Evolutionary conservation across 2,888 invertebrate genomes (phyloP).

Genomic region (Nemotelus nigrinus): DNA sequence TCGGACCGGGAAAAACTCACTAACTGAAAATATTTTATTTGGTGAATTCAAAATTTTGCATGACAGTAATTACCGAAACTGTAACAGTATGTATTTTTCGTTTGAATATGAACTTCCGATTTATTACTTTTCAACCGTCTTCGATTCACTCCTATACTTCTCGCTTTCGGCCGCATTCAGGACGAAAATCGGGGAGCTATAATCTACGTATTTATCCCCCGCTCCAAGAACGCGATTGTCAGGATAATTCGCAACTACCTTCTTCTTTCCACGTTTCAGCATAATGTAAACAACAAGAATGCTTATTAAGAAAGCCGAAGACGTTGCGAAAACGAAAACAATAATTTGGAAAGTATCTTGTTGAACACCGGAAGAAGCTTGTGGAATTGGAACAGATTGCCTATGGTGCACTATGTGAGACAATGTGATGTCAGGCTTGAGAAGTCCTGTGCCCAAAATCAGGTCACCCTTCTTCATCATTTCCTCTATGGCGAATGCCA

Average conservation of each 20-base stretch:
- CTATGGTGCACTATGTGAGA: slow-evolving; percentile 71
- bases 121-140: slow-evolving; percentile 2
- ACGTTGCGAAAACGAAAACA: slow-evolving; percentile 79
- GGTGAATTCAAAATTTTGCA: no score
- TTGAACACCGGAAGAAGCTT: slow-evolving; percentile 61
- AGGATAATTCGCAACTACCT: slow-evolving; percentile 51
- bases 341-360: slow-evolving; percentile 75
- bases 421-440: slow-evolving; percentile 72
- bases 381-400: slow-evolving; percentile 55
- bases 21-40: no score
- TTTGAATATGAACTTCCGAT: background rate
- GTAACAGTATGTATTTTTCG: background rate
- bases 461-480: slow-evolving; percentile 69
- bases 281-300: slow-evolving; percentile 79
- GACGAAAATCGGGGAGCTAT: slow-evolving; percentile 64
- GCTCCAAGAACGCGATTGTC: slow-evolving; percentile 51
- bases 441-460: slow-evolving; percentile 59
- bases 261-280: slow-evolving; percentile 73
- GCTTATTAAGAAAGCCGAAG: slow-evolving; percentile 82
- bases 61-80: no score
- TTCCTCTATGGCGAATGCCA: slow-evolving; percentile 82
- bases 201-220: slow-evolving; percentile 60
- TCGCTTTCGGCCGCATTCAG: slow-evolving; percentile 57
- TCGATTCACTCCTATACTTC: slow-evolving; percentile 32
- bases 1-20: no score